Evolutionary conservation across 1,140 invertebrate species (phyloP).

Genomic region (Oreohelix idahoensis): DNA sequence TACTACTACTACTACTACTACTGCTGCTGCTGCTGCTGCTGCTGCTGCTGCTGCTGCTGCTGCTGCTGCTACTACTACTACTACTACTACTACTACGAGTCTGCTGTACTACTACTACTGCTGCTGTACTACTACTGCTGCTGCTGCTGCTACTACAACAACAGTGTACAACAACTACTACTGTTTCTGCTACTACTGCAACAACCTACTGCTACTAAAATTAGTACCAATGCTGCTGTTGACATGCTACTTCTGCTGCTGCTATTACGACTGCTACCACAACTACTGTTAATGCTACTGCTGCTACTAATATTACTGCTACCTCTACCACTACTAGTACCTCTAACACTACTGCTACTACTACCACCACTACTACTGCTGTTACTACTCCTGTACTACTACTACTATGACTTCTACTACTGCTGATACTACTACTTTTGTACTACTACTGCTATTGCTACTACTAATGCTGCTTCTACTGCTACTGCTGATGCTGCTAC

Average conservation of each 20-base stretch:
- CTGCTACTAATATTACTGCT: constrained; percentile 19
- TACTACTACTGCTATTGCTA: too few species aligned
- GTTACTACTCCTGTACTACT: too few species aligned
- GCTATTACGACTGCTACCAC: not conserved
- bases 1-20: constrained; percentile 7
- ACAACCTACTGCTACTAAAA: not conserved
- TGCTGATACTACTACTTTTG: not conserved
- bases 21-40: constrained; percentile 9
- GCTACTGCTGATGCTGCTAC: not conserved
- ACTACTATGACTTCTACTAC: not conserved
- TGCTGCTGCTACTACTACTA: constrained; percentile 13
- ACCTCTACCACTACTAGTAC: not conserved
- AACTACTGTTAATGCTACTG: constrained; percentile 4
- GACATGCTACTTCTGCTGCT: not conserved
- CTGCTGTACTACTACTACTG: not conserved
- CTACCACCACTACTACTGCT: too few species aligned
- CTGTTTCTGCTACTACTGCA: too few species aligned
- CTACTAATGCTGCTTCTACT: too few species aligned
- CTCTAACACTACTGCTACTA: constrained; percentile 2
- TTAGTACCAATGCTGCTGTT: not conserved
- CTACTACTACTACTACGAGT: constrained; percentile 22
- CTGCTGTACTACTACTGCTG: not conserved
- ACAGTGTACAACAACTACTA: too few species aligned
- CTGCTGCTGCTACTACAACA: not conserved
- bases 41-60: constrained; percentile 3